Conservation (phyloP, 2,797 vertebrate species). For the Epinephelus awoara region DNA sequence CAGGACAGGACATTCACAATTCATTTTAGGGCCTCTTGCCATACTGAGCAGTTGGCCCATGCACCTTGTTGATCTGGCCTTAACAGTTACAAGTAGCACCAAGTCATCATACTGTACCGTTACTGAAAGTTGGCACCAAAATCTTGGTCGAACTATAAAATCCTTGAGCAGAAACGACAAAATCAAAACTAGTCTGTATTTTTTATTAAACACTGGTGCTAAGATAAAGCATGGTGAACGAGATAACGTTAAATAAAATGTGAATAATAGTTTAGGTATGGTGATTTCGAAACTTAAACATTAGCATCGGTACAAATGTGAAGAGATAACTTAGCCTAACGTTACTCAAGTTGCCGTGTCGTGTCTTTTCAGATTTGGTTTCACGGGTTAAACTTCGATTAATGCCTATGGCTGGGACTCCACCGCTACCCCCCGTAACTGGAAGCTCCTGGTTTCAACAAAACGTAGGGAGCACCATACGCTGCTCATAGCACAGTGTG, state of each 20-base stretch:
- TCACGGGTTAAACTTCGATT: background rate
- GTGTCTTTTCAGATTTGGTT: background rate
- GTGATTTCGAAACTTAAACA: background rate
- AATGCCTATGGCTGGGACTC: background rate
- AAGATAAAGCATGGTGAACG: too few relatives aligned
- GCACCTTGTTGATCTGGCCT: too few relatives aligned
- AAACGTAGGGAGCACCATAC: too few relatives aligned
- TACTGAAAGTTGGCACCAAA: background rate
- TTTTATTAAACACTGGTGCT: background rate
- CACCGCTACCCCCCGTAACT: background rate
- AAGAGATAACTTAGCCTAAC: too few relatives aligned
- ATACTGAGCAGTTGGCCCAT: background rate
- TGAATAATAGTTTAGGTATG: background rate
- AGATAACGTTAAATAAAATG: background rate
- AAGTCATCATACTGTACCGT: background rate
- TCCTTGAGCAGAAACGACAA: background rate
- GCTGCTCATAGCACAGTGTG: background rate
- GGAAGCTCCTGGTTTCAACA: background rate
- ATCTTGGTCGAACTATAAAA: too few relatives aligned
- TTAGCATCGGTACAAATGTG: fast-evolving
- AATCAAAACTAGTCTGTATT: background rate
- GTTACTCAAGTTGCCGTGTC: background rate
- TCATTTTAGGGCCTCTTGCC: background rate
- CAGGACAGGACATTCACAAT: background rate
- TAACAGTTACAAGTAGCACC: too few relatives aligned